A percentile compares a stretch with the other conserved stretches of the same genome.
phyloP scores from a whole-genome alignment of 2,888 invertebrate genomes.

The Calameuta filiformis region DNA sequence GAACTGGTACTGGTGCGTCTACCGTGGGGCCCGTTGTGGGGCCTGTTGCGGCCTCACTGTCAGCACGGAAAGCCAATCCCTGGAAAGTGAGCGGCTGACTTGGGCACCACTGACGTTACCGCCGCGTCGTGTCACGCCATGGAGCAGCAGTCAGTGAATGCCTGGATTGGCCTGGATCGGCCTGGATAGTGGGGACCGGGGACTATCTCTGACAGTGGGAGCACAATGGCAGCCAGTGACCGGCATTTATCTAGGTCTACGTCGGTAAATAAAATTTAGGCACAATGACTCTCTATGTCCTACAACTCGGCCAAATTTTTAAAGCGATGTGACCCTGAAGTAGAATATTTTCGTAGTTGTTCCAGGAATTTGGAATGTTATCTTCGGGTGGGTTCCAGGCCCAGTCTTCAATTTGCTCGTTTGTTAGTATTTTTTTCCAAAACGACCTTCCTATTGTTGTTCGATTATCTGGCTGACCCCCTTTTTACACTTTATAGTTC shows the following conservation, averaged over 20 bases:
- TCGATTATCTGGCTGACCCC: too few relatives aligned
- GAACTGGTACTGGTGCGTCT: not conserved
- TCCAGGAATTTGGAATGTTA: too few relatives aligned
- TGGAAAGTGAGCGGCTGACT: constrained; percentile 9
- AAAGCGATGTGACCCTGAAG: not conserved
- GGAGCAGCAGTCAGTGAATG: not conserved
- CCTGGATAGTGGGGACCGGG: not conserved
- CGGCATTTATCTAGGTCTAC: not conserved
- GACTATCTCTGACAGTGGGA: not conserved
- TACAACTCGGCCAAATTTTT: not conserved
- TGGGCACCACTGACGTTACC: constrained; percentile 9
- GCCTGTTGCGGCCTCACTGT: not conserved
- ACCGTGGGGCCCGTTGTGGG: too few relatives aligned
- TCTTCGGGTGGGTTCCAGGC: too few relatives aligned
- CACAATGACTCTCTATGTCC: not conserved
- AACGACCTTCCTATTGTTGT: too few relatives aligned
- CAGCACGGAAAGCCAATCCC: constrained; percentile 4
- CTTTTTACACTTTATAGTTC: too few relatives aligned
- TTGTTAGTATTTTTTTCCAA: too few relatives aligned
- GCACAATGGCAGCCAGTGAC: not conserved
- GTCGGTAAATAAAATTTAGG: not conserved
- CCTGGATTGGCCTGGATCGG: not conserved
- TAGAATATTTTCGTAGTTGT: too few relatives aligned
- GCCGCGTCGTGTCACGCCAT: not conserved
- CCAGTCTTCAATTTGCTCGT: too few relatives aligned